Evolutionary conservation across 2,888 invertebrate species (phyloP).

Genomic region (Cryptocephalus primarius): DNA sequence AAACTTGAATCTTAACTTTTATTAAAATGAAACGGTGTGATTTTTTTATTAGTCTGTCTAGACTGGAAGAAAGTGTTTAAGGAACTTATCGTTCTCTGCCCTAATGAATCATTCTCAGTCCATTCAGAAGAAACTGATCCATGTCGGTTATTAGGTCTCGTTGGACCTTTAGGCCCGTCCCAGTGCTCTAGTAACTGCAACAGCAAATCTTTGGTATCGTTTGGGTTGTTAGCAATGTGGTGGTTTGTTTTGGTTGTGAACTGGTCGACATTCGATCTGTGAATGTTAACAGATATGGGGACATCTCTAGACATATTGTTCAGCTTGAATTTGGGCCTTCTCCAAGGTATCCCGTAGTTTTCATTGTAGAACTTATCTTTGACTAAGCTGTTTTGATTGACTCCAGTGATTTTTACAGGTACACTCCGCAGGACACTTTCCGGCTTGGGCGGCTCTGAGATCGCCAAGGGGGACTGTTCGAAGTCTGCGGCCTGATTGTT

Average conservation of each 20-base stretch:
- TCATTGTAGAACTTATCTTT: conserved; percentile 13
- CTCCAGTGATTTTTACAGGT: conserved; percentile 15
- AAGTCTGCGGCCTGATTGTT: conserved; percentile 10
- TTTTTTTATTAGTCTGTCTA: conserved; percentile 32
- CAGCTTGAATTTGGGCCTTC: conserved; percentile 52
- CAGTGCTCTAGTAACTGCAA: conserved; percentile 66
- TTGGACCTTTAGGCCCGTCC: conserved; percentile 48
- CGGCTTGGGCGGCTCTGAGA: conserved; percentile 2
- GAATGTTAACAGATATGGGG: conserved; percentile 34
- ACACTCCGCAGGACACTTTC: conserved; percentile 9
- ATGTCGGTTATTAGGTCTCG: conserved; percentile 46
- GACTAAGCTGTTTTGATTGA: conserved; percentile 11
- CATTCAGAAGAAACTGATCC: conserved; percentile 69
- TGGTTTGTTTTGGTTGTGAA: conserved; percentile 10
- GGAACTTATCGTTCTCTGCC: conserved; percentile 69
- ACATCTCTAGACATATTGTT: conserved; percentile 57
- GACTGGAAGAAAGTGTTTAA: conserved; percentile 68
- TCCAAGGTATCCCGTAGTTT: conserved; percentile 30
- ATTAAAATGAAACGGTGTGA: conserved; percentile 28
- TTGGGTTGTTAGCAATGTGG: conserved; percentile 42
- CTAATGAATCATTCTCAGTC: conserved; percentile 60
- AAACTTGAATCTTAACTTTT: conserved; percentile 11
- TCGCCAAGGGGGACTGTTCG: conserved; percentile 4
- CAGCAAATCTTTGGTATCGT: conserved; percentile 65
- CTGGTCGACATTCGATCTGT: conserved; percentile 13